A percentile compares a stretch with the other conserved stretches of the same genome.
Conservation (phyloP, 2,113 vertebrate genomes). For the Ranitomeya imitator region DNA sequence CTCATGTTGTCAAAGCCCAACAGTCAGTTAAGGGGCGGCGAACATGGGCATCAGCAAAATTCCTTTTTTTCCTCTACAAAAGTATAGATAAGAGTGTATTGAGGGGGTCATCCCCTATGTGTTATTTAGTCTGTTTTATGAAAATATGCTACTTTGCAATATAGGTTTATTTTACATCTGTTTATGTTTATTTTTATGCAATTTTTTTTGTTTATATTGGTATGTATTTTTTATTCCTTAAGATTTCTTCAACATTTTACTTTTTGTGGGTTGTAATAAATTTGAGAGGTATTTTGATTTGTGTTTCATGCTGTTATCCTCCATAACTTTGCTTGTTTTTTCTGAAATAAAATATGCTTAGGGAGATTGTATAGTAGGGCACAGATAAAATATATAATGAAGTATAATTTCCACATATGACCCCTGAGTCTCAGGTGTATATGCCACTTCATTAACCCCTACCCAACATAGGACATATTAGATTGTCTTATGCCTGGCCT, state of each 20-base stretch:
- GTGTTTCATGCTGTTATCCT: background rate
- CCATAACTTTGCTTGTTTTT: background rate
- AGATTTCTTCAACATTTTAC: background rate
- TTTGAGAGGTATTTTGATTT: background rate
- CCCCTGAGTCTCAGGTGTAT: background rate
- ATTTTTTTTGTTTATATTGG: background rate
- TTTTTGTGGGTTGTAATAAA: background rate
- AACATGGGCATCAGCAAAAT: background rate
- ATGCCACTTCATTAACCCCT: no score
- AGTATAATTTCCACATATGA: background rate
- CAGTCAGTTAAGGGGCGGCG: background rate
- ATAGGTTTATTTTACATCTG: background rate
- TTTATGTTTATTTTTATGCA: background rate
- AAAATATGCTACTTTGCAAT: background rate
- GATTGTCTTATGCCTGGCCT: no score
- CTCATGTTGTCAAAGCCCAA: conserved; percentile 25
- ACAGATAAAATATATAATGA: background rate
- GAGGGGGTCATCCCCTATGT: background rate
- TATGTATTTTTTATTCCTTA: background rate
- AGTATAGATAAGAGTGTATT: background rate
- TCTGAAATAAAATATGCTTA: background rate
- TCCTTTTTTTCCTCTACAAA: background rate
- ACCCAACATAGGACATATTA: no score
- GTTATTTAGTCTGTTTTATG: background rate
- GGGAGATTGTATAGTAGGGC: background rate